A percentile compares a stretch with the other conserved stretches of the same genome.
Evolutionary conservation across 2,888 invertebrate genomes (phyloP).

Genomic region (Diogma glabrata): DNA sequence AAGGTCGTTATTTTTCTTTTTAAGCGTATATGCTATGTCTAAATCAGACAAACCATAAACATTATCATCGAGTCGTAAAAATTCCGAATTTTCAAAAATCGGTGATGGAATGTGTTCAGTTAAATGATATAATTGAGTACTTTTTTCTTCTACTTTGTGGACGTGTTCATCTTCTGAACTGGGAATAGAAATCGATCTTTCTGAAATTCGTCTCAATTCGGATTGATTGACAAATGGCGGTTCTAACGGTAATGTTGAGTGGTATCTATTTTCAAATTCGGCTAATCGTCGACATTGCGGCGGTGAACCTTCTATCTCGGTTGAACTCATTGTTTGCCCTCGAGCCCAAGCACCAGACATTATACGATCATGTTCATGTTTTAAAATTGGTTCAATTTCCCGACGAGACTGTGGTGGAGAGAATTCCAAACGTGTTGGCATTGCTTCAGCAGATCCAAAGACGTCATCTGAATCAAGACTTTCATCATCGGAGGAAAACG

Average conservation of each 20-base stretch:
- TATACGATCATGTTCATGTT: conserved; percentile 57
- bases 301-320: conserved; percentile 65
- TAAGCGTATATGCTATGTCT: conserved; percentile 40
- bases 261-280: conserved; percentile 52
- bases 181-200: conserved; percentile 62
- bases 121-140: conserved; percentile 46
- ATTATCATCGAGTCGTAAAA: conserved; percentile 47
- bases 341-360: conserved; percentile 55
- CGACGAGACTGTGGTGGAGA: conserved; percentile 65
- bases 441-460: conserved; percentile 63
- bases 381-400: conserved; percentile 61
- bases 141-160: conserved; percentile 42
- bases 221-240: conserved; percentile 50
- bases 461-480: conserved; percentile 67
- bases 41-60: conserved; percentile 39
- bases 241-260: conserved; percentile 47
- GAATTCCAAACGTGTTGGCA: conserved; percentile 57
- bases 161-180: conserved; percentile 62
- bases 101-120: conserved; percentile 53
- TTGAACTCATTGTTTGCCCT: conserved; percentile 64
- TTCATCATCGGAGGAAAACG: conserved; percentile 65
- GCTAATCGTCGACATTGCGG: conserved; percentile 56
- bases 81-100: conserved; percentile 48
- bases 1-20: conserved; percentile 14
- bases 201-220: conserved; percentile 57